These are phyloP conservation scores for Parazoanthus atlanticus DNA, from an alignment of 92 coral and sea anemone species.

Conservation along the genomic window DNA sequence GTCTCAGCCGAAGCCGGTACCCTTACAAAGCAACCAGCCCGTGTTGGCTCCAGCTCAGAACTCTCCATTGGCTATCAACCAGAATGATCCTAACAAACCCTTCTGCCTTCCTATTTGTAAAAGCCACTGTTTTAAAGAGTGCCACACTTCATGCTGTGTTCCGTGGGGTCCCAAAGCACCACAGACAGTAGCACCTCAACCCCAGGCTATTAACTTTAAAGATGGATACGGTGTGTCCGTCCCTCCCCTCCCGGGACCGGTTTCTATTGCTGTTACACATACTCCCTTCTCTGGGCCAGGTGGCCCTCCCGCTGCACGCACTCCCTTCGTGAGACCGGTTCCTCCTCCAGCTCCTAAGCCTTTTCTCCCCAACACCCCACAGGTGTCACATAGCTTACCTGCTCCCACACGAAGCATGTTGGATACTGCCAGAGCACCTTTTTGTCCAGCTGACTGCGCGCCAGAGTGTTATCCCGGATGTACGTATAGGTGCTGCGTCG, in stretches of 20 bases:
- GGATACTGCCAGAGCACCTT: constrained; percentile 41
- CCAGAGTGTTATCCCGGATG: constrained; percentile 57
- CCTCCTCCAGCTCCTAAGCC: neutral
- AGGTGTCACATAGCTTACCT: neutral
- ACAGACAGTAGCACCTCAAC: neutral
- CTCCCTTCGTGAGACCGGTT: neutral
- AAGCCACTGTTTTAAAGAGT: constrained; percentile 8
- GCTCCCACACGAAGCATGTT: constrained; percentile 34
- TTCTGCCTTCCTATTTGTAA: constrained; percentile 5
- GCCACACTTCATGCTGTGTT: constrained; percentile 9
- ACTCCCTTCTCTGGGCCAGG: neutral
- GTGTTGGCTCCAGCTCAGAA: neutral
- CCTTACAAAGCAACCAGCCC: neutral
- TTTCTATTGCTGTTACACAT: constrained; percentile 41
- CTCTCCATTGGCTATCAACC: neutral
- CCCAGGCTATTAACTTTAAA: neutral
- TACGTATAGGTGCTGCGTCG: constrained; percentile 38
- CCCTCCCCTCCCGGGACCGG: constrained; percentile 35
- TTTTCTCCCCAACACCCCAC: neutral
- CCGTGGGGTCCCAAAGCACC: neutral
- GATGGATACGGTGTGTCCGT: constrained; percentile 2
- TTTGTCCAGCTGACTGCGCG: constrained; percentile 68
- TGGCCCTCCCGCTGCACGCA: neutral
- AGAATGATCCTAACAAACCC: neutral
- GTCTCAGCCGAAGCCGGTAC: neutral